Evolutionary conservation across 2,113 vertebrate species (phyloP), one percentile per base, ranked within the genome.

Genomic region (Coturnix japonica): DNA sequence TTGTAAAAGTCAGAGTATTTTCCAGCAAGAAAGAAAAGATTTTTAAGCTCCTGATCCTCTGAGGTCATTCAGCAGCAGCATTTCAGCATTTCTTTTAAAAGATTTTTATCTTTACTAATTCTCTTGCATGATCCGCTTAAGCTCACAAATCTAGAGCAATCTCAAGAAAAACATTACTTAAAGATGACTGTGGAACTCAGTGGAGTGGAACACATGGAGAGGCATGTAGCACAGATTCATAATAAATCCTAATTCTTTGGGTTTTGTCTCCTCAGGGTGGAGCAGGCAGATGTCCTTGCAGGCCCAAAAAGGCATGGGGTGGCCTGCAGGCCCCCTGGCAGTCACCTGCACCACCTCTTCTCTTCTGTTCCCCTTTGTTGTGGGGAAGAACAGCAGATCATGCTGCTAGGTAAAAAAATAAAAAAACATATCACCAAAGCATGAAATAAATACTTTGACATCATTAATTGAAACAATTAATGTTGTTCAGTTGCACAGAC

Each of bases 321-420:
- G 69, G 3, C 8, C 35, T 69, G 23, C 17, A 37, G 49, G 26
- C 10, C 28, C 51, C 46, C 13, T 20, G 81, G 30, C 72, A 25
- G 19, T 31, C 66, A 46, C 8, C 25, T 71, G 25, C n/a, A 54
- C 16, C 1, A 5, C 15, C 23, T 35, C 0, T 0, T 1, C 5
- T 46, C 57, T 88, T 77, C 43, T 46, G 15, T 67, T 15, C 11
- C 5, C 1, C 2, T 43, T 49, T 41, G 13, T 31, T 33, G 14
- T 54, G 20, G 31, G 11, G 73, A 11, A 63, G 31, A 65, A 30
- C 18, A 21, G 4, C 8, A 35, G 13, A 85, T 80, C 1, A 0
- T 63, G 16, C 6, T 72, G 9, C 7, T 39, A 14, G 22, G 17
- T 31, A 64, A 60, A 31, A 54, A 31, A n/a, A n/a, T 31, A 7